phyloP scores from a whole-genome alignment of 1,140 invertebrate species.

The Teleogryllus occipitalis region DNA sequence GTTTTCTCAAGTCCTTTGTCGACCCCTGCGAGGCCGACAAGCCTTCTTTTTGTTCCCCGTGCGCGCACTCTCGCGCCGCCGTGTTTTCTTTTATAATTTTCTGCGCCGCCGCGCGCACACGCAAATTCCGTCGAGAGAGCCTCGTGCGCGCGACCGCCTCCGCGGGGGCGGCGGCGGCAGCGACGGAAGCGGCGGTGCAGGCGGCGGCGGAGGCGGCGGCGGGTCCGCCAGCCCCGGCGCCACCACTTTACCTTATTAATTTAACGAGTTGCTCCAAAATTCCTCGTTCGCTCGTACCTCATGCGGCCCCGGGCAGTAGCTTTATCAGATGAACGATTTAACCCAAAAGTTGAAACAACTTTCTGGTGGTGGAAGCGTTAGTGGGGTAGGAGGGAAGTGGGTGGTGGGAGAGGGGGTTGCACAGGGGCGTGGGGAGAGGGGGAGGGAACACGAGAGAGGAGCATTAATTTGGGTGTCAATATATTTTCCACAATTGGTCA shows the following conservation, averaged over 20 bases:
- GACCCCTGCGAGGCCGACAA: background rate
- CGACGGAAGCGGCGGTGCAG: no score
- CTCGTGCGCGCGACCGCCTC: no score
- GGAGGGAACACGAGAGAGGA: no score
- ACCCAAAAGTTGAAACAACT: constrained; percentile 1
- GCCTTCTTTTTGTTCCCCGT: background rate
- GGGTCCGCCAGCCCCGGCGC: no score
- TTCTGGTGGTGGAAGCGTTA: background rate
- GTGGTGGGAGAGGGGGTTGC: background rate
- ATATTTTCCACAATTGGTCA: background rate
- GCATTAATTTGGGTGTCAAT: background rate
- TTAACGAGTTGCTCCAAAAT: constrained; percentile 1
- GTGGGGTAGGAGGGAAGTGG: background rate
- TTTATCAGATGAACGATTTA: constrained; percentile 5
- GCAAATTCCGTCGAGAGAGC: background rate
- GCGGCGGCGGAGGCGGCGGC: no score
- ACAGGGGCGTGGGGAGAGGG: no score
- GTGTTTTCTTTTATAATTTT: constrained; percentile 6
- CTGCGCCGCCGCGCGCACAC: background rate
- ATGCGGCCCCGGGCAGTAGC: background rate
- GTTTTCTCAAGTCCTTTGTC: no score
- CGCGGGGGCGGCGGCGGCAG: no score
- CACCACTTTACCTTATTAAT: background rate
- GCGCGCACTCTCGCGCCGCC: no score
- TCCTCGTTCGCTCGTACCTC: background rate